Evolutionary conservation across 2,113 vertebrate genomes (phyloP), one percentile per base, ranked within the genome.

Genomic region (Hirundichthys speculiger): DNA sequence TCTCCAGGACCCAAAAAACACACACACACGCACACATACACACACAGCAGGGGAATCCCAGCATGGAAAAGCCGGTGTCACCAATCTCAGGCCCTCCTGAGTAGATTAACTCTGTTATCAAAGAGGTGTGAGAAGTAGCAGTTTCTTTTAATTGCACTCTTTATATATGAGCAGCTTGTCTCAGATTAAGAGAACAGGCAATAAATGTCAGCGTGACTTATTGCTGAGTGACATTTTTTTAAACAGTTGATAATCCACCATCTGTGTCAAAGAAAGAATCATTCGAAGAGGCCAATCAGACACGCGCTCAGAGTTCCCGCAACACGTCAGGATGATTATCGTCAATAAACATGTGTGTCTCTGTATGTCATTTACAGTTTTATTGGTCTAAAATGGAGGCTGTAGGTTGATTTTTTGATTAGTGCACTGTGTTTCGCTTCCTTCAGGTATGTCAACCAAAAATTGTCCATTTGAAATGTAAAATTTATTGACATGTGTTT

Each of bases 171-270:
- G 86, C 79, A 69, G 71, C 69, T 83, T 87, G 87, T 76, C 85
- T 84, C 79, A 80, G 85, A 91, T 89, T 89, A 84, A 83, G 80
- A 86, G 80, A 86, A 90, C 80, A 82, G 83, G 87, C 82, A 82
- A 80, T 90, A 88, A 91, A 90, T 85, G 86, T 90, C 89, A 85
- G 62, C 77, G 55, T 43, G 49, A 86, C 72, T 81, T 83, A 77
- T 84, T 75, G 77, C 75, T 80, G 65, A 89, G 83, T 87, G 87
- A 85, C 73, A 79, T 83, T 88, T 89, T n/a, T 87, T 70, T 86
- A 83, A 87, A 87, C 84, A 83, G 75, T 88, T 87, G 86, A 89
- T 91, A 88, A 92, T 92, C 88, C 81, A 43, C 86, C 81, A 85
- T 87, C 83, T 88, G 86, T 82, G 83, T 91, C 81, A 82, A 87